Evolutionary conservation across 2,797 vertebrate species (phyloP), one percentile per base, ranked within the genome.

Genomic region (Mus caroli): DNA sequence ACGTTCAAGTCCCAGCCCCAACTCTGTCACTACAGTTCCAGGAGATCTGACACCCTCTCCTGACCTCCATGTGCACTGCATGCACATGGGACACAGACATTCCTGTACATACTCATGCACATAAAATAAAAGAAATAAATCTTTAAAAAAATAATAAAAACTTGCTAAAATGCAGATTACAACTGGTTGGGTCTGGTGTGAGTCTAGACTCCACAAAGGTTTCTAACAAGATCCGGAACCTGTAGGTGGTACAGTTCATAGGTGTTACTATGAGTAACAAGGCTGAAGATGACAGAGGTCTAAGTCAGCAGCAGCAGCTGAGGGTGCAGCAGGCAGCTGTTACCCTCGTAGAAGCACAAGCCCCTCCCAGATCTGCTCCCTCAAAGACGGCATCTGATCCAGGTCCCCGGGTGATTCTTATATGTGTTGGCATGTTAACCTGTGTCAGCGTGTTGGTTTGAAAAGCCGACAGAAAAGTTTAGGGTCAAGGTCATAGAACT

Each of bases 161-260:
- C 14, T n/a, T 46, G 9, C 11, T 56, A 71, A 67, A 92, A 52
- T 34, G 34, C 8, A 40, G 22, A 40, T 17, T 64, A 11, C 40
- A 85, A 9, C 43, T 50, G 85, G 20, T 46, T 0, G 54, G 22
- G 4, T 67, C 60, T 43, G 15, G 7, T 28, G 19, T 13, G 15
- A 76, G 10, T 40, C 87, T 52, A 4, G 50, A 31, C 37, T 22
- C 26, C 10, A 26, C 26, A 24, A 4, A 20, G 7, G 13, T 31
- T 85, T 56, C 89, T 19, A 58, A 40, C 11, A 28, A 58, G 15
- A 37, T 46, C 17, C 31, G 0, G 3, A 1, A 14, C 13, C 24
- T 3, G 15, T 6, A 24, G 10, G 31, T 0, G 0, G 54, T 24
- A 3, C 24, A 34, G 26, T 20, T 43, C 37, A 0, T 6, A 50